Base-by-base conservation (phyloP, 2,888 invertebrate genomes). In the Dyspetes luteomarginatus region DNA sequence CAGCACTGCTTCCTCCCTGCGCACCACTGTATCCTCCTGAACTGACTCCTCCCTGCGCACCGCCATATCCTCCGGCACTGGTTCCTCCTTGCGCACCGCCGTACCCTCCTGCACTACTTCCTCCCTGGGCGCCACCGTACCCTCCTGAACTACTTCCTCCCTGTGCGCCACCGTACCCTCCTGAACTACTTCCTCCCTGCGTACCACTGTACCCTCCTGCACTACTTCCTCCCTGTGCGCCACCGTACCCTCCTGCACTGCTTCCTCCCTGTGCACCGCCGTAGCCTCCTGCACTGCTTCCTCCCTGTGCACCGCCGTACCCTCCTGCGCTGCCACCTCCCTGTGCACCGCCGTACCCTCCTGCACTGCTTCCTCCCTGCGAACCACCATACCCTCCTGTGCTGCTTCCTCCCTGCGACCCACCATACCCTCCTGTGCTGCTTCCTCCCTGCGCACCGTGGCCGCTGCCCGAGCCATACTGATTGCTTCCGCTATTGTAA, bases 351-450 rank as follows among this genome's bases (percentile, higher is more conserved):
- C n/a, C n/a, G n/a, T n/a, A n/a, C n/a, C n/a, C n/a, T n/a, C n/a
- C n/a, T n/a, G n/a, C n/a, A n/a, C n/a, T n/a, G n/a, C n/a, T n/a
- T n/a, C n/a, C 62, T 24, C 62, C 73, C 9, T 22, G 50, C 19
- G 69, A 78, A 28, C 50, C 74, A 43, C 77, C 79, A 30, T 58
- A 43, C n/a, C 69, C 56, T 58, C 71, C 58, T 3, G 30, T 19
- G n/a, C 7, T 48, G 19, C 64, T 50, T 52, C 74, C 58, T 52
- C 55, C 67, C 0, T 22, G 19, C 15, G 56, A 19, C 4, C 28
- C n/a, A n/a, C n/a, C n/a, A n/a, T n/a, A n/a, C n/a, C n/a, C n/a
- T n/a, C n/a, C n/a, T n/a, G n/a, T n/a, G n/a, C n/a, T n/a, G n/a
- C n/a, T n/a, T n/a, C n/a, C n/a, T n/a, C n/a, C n/a, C n/a, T n/a